Conservation (phyloP, 37 sponge, comb jelly and placozoan genomes). For the Crambe crambe region DNA sequence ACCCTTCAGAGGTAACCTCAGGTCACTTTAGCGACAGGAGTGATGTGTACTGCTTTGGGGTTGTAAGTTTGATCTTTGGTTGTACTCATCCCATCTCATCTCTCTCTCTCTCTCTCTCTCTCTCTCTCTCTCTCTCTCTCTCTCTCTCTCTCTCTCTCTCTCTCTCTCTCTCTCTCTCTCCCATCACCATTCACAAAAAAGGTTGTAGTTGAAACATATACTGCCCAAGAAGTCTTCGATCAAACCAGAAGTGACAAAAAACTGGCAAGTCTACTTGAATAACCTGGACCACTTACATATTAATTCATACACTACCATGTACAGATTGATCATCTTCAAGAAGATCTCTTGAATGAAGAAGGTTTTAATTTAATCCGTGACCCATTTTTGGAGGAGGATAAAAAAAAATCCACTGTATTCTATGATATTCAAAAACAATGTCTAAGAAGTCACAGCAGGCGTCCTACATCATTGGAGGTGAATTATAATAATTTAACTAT, state of each 20-base stretch:
- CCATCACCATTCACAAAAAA: too few relatives aligned
- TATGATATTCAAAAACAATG: neutral
- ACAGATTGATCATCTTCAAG: constrained; percentile 1
- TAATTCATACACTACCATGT: neutral
- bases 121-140: neutral
- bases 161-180: neutral
- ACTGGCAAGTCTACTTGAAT: neutral
- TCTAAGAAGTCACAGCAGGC: neutral
- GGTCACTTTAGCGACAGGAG: constrained; percentile 1
- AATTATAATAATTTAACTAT: too few relatives aligned
- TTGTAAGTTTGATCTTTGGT: constrained; percentile 9
- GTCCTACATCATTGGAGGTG: constrained; percentile 6
- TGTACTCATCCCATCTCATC: too few relatives aligned
- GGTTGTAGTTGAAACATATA: constrained; percentile 7
- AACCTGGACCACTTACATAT: neutral
- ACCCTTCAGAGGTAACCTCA: constrained; percentile 8
- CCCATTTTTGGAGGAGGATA: neutral
- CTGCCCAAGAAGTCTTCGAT: neutral
- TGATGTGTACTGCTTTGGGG: constrained; percentile 35
- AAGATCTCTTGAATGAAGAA: neutral
- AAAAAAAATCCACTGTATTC: neutral
- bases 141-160: neutral
- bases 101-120: neutral
- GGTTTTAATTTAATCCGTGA: neutral
- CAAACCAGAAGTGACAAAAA: neutral